phyloP scores from a whole-genome alignment of 1,140 invertebrate genomes.

The Gryon sp. region DNA sequence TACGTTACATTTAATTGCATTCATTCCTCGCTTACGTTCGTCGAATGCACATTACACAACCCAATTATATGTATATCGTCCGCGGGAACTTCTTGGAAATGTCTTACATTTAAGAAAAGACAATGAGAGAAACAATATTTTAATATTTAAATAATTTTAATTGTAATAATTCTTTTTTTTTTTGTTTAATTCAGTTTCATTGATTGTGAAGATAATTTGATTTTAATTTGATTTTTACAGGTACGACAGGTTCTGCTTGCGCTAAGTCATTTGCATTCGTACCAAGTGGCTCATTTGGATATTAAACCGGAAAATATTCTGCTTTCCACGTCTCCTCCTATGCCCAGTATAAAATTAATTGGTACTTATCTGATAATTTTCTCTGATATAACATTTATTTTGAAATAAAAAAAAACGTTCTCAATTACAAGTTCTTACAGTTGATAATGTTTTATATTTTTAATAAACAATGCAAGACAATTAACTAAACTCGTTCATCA shows the following conservation, averaged over 20 bases:
- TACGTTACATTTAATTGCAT: constrained; percentile 6
- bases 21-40: constrained; percentile 16
- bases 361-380: too few species aligned
- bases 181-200: too few species aligned
- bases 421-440: too few species aligned
- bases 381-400: too few species aligned
- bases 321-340: constrained; percentile 79
- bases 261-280: constrained; percentile 84
- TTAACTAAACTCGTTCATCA: too few species aligned
- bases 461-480: too few species aligned
- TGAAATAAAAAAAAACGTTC: too few species aligned
- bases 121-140: too few species aligned
- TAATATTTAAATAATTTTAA: too few species aligned
- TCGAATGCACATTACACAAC: constrained; percentile 21
- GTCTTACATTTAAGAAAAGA: too few species aligned
- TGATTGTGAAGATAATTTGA: constrained; percentile 7
- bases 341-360: constrained; percentile 82
- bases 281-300: constrained; percentile 86
- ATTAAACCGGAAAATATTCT: constrained; percentile 86
- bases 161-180: too few species aligned
- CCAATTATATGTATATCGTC: constrained; percentile 5
- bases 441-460: too few species aligned
- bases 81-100: constrained; percentile 1
- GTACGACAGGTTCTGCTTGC: constrained; percentile 84
- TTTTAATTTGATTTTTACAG: constrained; percentile 58